A percentile compares a stretch with the other conserved stretches of the same genome.
Conservation (phyloP, 2,113 vertebrate species). For the Agapornis roseicollis region DNA sequence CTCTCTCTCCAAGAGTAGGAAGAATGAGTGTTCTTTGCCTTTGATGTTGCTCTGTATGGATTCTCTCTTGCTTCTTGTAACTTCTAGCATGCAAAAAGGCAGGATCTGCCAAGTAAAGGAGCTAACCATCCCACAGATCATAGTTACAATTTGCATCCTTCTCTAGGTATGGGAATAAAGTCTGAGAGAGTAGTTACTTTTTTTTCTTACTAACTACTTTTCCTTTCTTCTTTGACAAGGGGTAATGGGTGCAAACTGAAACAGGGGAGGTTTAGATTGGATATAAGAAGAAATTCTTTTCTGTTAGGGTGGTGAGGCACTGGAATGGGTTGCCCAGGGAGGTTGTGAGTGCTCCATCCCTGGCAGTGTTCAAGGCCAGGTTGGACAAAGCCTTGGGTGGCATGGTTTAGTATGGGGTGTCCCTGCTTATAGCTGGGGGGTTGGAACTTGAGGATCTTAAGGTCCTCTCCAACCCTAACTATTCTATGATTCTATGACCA, state of each 20-base stretch:
- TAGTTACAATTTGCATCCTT: neutral
- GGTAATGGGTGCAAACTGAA: too few relatives aligned
- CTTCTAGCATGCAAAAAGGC: neutral
- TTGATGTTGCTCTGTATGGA: neutral
- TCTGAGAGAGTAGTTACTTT: neutral
- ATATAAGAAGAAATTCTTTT: too few relatives aligned
- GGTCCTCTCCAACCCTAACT: too few relatives aligned
- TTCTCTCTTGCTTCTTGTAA: neutral
- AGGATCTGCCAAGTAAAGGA: neutral
- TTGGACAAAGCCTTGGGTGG: too few relatives aligned
- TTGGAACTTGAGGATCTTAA: too few relatives aligned
- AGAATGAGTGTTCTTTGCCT: neutral
- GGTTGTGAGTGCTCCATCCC: too few relatives aligned
- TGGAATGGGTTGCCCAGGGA: too few relatives aligned
- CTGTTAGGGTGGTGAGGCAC: too few relatives aligned
- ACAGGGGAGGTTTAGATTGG: too few relatives aligned
- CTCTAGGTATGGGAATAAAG: neutral
- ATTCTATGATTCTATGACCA: neutral
- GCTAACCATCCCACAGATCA: neutral
- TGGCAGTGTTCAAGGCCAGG: too few relatives aligned
- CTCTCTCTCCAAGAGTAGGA: neutral
- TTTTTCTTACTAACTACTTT: neutral
- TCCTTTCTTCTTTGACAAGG: neutral
- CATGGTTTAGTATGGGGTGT: too few relatives aligned
- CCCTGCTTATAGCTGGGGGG: too few relatives aligned